Conservation (phyloP, 53 echinoderm and acorn worm genomes). For the Zoroaster sp. region DNA sequence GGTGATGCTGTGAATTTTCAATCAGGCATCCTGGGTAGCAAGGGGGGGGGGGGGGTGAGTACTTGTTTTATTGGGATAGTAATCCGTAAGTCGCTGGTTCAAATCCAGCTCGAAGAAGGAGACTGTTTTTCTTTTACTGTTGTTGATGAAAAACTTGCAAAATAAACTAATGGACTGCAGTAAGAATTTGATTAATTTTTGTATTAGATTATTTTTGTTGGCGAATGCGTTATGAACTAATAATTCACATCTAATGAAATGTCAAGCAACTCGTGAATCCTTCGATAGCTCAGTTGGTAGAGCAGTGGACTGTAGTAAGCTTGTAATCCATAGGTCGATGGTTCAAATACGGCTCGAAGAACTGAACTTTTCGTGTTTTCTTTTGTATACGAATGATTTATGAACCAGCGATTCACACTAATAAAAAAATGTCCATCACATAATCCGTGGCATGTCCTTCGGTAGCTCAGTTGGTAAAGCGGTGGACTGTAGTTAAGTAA, state of each 20-base stretch:
- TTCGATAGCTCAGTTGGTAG: conserved; percentile 24
- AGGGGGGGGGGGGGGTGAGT: too few relatives aligned
- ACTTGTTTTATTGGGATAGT: too few relatives aligned
- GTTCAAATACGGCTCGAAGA: too few relatives aligned
- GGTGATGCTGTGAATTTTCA: too few relatives aligned
- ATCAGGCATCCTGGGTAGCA: too few relatives aligned
- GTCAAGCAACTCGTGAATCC: not conserved
- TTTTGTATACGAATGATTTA: not conserved
- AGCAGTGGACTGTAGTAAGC: not conserved
- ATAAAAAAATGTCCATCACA: not conserved
- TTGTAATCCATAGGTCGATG: too few relatives aligned
- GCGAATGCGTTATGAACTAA: not conserved
- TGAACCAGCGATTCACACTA: not conserved
- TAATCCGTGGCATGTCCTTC: not conserved
- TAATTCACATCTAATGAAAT: not conserved
- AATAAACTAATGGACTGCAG: not conserved
- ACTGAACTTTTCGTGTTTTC: too few relatives aligned
- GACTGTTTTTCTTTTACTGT: not conserved
- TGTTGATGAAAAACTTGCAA: not conserved
- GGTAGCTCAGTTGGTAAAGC: conserved; percentile 1
- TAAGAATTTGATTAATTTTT: not conserved
- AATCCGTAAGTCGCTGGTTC: too few relatives aligned
- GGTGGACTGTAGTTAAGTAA: not conserved
- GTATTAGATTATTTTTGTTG: not conserved
- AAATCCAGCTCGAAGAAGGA: not conserved